Conservation (phyloP, 2,113 vertebrate genomes). For the Rhynchopsitta pachyrhyncha region DNA sequence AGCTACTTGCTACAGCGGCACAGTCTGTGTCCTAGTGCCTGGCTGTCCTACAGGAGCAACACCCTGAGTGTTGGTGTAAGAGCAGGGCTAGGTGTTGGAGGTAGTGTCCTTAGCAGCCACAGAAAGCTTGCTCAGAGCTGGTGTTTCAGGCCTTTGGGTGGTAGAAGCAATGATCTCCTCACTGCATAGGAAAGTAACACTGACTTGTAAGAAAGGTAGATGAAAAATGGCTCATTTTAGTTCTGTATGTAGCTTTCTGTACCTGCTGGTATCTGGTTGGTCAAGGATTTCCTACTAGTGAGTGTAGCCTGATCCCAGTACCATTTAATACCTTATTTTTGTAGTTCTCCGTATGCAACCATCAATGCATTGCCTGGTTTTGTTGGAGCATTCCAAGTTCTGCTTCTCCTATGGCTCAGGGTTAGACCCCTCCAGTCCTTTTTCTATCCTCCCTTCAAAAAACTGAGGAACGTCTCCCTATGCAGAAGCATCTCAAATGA, state of each 20-base stretch:
- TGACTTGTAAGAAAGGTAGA: background rate
- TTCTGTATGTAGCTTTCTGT: background rate
- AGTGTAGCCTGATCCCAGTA: background rate
- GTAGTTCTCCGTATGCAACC: background rate
- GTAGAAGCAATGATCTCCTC: background rate
- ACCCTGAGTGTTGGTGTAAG: fast-evolving
- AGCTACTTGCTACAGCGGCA: background rate
- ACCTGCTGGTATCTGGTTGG: background rate
- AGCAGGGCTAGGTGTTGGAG: background rate
- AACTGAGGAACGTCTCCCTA: fast-evolving
- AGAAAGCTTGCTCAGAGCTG: background rate
- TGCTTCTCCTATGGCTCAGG: background rate
- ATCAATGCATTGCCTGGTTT: background rate
- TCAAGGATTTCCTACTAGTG: background rate
- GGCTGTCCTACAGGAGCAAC: fast-evolving
- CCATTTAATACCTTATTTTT: background rate
- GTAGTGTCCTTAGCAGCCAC: background rate
- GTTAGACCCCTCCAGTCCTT: background rate
- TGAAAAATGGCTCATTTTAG: background rate
- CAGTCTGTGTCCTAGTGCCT: background rate
- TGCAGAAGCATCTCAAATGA: background rate
- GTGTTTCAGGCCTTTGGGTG: background rate
- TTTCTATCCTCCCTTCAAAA: background rate
- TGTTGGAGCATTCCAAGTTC: background rate
- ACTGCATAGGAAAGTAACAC: fast-evolving